phyloP scores from a whole-genome alignment of 2,113 vertebrate species.

The Gymnorhina tibicen region DNA sequence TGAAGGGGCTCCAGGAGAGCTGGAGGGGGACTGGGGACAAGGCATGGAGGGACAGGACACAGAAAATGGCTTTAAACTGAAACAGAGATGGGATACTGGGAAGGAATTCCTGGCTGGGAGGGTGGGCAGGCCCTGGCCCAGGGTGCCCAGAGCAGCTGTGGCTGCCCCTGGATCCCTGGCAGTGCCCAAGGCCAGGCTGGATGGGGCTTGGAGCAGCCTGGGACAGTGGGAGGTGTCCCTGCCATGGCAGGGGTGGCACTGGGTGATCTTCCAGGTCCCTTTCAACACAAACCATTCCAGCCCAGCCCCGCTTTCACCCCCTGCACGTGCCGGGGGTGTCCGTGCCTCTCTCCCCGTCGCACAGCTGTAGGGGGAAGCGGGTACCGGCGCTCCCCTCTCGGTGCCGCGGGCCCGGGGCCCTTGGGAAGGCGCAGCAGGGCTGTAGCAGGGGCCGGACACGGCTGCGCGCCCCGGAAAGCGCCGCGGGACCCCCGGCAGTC shows the following conservation, averaged over 20 bases:
- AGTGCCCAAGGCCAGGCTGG: neutral
- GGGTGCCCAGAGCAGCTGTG: neutral
- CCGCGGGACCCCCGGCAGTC: rapidly evolving
- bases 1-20: neutral
- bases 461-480: too few species aligned
- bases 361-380: neutral
- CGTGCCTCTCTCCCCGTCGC: neutral
- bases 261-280: rapidly evolving
- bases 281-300: neutral
- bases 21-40: neutral
- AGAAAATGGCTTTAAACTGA: neutral
- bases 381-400: neutral
- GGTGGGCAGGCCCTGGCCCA: neutral
- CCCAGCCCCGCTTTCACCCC: too few species aligned
- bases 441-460: too few species aligned
- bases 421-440: neutral
- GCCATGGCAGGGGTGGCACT: too few species aligned
- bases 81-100: neutral
- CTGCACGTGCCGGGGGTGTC: neutral
- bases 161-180: neutral
- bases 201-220: neutral
- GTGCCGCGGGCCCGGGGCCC: too few species aligned
- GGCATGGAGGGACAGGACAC: neutral
- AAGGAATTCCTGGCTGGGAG: neutral
- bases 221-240: rapidly evolving